Conservation (phyloP, 2,888 invertebrate genomes). For the Andrena praecox region DNA sequence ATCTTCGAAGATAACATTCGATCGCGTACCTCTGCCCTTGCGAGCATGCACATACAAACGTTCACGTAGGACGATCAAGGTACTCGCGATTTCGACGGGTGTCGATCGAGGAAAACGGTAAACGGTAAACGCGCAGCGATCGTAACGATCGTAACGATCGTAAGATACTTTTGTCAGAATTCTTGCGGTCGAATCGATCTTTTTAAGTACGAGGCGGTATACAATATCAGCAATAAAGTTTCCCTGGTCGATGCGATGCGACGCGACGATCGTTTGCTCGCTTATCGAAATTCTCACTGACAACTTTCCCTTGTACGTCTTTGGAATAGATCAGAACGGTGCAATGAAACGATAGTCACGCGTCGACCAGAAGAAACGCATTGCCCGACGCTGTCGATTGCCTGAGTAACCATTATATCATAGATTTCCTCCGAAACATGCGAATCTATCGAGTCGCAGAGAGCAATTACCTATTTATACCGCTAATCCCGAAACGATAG, state of each 20-base stretch:
- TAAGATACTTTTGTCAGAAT: slow-evolving; percentile 13
- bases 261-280: slow-evolving; percentile 25
- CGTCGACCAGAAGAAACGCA: slow-evolving; percentile 32
- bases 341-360: slow-evolving; percentile 2
- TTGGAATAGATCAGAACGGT: slow-evolving; percentile 6
- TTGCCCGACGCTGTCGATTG: slow-evolving; percentile 34
- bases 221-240: slow-evolving; percentile 21
- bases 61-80: not conserved
- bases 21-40: slow-evolving; percentile 3
- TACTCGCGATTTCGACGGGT: slow-evolving; percentile 10
- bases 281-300: slow-evolving; percentile 26
- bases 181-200: slow-evolving; percentile 24
- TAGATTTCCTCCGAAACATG: slow-evolving; percentile 51
- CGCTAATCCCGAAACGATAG: slow-evolving; percentile 69
- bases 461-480: slow-evolving; percentile 71
- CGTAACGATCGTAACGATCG: slow-evolving; percentile 8
- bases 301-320: slow-evolving; percentile 30
- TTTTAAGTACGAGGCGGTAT: slow-evolving; percentile 22
- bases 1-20: slow-evolving; percentile 8
- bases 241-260: slow-evolving; percentile 26
- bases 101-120: not conserved
- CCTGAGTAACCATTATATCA: slow-evolving; percentile 50
- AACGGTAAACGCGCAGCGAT: slow-evolving; percentile 6
- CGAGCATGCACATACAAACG: slow-evolving; percentile 1
- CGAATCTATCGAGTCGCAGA: slow-evolving; percentile 48